phyloP scores from a whole-genome alignment of 1,140 invertebrate species.

The Aleiodes sp. region DNA sequence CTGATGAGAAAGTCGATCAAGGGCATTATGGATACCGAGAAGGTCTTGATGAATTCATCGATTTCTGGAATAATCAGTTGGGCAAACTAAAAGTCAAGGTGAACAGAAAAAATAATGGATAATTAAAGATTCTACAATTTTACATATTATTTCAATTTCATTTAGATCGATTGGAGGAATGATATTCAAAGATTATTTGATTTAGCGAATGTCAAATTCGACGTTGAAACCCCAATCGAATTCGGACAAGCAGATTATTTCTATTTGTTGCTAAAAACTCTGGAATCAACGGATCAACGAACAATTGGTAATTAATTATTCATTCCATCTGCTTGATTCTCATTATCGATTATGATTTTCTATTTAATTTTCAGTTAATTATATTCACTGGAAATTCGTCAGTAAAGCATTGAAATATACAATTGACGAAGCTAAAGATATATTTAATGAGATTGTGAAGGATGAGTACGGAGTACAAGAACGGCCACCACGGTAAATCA shows the following conservation, averaged over 20 bases:
- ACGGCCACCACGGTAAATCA: background rate
- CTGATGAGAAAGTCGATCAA: too few relatives aligned
- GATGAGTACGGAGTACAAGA: background rate
- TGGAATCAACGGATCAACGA: constrained; percentile 8
- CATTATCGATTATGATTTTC: background rate
- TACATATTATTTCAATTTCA: too few relatives aligned
- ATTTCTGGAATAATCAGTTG: too few relatives aligned
- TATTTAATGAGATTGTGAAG: background rate
- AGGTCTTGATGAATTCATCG: too few relatives aligned
- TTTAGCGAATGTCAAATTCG: background rate
- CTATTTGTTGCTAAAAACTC: background rate
- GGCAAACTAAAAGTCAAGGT: too few relatives aligned
- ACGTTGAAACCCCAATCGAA: background rate
- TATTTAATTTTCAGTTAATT: constrained; percentile 29
- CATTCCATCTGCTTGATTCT: too few relatives aligned
- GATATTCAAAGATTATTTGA: background rate
- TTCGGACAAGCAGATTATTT: background rate
- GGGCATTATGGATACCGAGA: too few relatives aligned
- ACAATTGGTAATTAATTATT: constrained; percentile 22
- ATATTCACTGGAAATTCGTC: constrained; percentile 34
- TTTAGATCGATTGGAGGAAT: constrained; percentile 35
- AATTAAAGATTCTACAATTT: too few relatives aligned
- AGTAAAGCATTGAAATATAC: constrained; percentile 12
- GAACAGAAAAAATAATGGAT: too few relatives aligned
- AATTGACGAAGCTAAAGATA: constrained; percentile 13